phyloP scores from a whole-genome alignment of 2,797 vertebrate species.

The Momotus momota region DNA sequence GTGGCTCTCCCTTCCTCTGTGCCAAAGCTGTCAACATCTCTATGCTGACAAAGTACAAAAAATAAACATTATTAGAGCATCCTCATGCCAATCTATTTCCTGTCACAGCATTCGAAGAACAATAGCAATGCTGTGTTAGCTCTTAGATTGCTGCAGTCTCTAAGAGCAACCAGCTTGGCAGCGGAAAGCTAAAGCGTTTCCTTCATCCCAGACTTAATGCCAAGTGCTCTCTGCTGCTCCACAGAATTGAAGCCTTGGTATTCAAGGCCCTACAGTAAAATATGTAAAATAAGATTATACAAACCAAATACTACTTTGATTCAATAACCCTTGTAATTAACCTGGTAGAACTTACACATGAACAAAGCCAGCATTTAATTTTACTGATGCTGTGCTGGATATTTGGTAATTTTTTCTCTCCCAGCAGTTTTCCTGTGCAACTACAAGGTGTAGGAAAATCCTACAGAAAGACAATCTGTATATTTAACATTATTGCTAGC shows the following conservation, averaged over 20 bases:
- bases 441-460: background rate
- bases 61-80: background rate
- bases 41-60: background rate
- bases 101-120: background rate
- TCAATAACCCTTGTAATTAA: background rate
- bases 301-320: background rate
- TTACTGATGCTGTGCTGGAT: background rate
- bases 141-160: background rate
- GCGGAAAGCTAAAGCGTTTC: background rate
- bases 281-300: background rate
- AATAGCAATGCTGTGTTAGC: background rate
- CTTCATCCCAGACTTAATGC: background rate
- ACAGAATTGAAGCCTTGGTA: background rate
- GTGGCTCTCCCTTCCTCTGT: background rate
- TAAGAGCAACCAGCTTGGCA: background rate
- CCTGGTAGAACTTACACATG: background rate
- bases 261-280: background rate
- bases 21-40: background rate
- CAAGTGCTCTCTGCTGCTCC: background rate
- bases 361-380: background rate
- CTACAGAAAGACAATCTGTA: background rate
- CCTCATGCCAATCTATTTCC: background rate
- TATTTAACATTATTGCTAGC: background rate
- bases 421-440: background rate
- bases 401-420: background rate